Evolutionary conservation across 2,888 invertebrate genomes (phyloP), one percentile per base, ranked within the genome.

Genomic region (Macrosiphum euphorbiae): DNA sequence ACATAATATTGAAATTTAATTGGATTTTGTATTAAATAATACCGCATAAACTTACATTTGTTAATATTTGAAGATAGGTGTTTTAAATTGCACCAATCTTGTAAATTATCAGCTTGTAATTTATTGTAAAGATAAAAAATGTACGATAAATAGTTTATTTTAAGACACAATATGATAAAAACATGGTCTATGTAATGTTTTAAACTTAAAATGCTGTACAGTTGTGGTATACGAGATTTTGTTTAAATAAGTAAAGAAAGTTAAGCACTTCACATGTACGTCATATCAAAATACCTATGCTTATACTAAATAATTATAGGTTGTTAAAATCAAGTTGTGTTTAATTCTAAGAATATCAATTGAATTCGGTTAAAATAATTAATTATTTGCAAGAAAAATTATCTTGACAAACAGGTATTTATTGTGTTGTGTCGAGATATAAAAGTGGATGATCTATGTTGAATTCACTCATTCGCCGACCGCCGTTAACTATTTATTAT

Each of bases 261-360:
- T 88, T 58, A 3, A 1, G 44, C 24, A 52, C 41, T n/a, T 44
- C n/a, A 44, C 58, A 4, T 16, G 5, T 55, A 55, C 41, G n/a
- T 55, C 11, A 24, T 35, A 86, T n/a, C 41, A n/a, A 35, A 26
- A 55, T 55, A 58, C 58, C 58, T 58, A 35, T n/a, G 35, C 44
- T 85, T 44, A 41, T 85, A 24, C 26, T 41, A 92, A 88, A 92
- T 92, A 88, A 92, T 92, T 92, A 92, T 87, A 67, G 58, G 61
- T 92, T 92, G 35, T 52, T 3, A 92, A 92, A 92, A 92, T 35
- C 28, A 10, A 35, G 88, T 88, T 11, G 4, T 44, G 20, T 50
- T 78, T 52, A 41, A 24, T 91, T 92, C 67, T 61, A 52, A 28
- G 61, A 92, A 87, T 24, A 47, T 35, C 28, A 28, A 44, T 78